Evolutionary conservation across 35 echinoderm and acorn worm genomes (phyloP).

Genomic region (Apostichopus californicus): DNA sequence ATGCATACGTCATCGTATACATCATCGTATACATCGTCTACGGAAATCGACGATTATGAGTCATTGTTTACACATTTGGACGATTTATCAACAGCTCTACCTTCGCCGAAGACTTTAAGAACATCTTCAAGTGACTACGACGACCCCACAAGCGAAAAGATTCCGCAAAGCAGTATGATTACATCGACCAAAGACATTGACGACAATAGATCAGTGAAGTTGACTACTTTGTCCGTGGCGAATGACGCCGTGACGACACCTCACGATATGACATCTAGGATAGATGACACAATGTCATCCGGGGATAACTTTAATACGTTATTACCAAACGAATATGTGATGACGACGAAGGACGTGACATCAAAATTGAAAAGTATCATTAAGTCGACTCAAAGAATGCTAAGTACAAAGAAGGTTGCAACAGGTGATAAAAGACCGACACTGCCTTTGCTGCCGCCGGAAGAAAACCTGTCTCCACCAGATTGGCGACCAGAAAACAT

Average conservation of each 20-base stretch:
- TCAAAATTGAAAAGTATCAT: not conserved
- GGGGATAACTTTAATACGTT: not conserved
- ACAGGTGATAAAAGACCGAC: not conserved
- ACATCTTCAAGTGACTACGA: not conserved
- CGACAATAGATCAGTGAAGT: not conserved
- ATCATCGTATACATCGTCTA: not conserved
- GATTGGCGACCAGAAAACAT: not conserved
- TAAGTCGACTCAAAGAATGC: not conserved
- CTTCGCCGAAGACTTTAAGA: not conserved
- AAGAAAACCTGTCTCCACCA: not conserved
- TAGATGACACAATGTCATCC: not conserved
- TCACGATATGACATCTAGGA: not conserved
- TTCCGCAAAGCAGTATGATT: not conserved
- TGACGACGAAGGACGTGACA: not conserved
- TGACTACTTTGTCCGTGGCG: not conserved
- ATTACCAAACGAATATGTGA: not conserved
- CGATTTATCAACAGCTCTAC: not conserved
- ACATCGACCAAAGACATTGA: not conserved
- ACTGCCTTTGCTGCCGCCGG: constrained; percentile 17
- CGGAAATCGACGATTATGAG: not conserved
- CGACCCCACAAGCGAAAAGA: not conserved
- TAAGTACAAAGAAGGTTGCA: not conserved
- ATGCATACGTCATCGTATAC: too few relatives aligned
- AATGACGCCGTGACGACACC: not conserved
- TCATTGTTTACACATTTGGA: not conserved